phyloP scores from a whole-genome alignment of 1,140 invertebrate genomes.

The Cydia splendana region DNA sequence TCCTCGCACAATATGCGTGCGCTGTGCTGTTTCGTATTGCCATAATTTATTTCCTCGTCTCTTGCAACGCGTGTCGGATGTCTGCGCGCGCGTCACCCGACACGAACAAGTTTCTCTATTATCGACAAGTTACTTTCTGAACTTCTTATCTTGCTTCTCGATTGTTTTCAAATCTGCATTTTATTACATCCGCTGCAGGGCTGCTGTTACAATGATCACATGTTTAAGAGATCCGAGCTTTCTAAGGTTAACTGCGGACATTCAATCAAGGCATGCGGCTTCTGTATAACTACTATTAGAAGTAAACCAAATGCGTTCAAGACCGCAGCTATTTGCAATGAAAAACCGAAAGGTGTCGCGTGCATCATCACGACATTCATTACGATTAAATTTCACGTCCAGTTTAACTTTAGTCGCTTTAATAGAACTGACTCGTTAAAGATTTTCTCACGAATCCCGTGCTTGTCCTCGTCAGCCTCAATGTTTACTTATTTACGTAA shows the following conservation, averaged over 20 bases:
- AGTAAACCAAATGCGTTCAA: background rate
- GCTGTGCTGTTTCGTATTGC: conserved; percentile 43
- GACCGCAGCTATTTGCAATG: background rate
- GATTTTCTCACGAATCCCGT: conserved; percentile 14
- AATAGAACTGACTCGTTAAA: background rate
- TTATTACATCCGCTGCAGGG: background rate
- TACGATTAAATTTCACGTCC: background rate
- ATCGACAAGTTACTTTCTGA: conserved; percentile 2
- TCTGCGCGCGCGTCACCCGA: conserved; percentile 60
- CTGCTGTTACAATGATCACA: background rate
- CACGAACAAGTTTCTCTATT: conserved; percentile 55
- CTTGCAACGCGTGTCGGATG: conserved; percentile 66
- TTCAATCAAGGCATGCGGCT: conserved; percentile 44
- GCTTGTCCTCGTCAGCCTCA: conserved; percentile 3
- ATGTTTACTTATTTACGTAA: conserved; percentile 56
- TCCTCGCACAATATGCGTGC: conserved; percentile 47
- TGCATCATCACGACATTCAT: background rate
- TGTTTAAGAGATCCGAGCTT: background rate
- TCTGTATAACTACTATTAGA: conserved; percentile 33
- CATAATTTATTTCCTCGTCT: conserved; percentile 60
- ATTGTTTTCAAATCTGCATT: background rate
- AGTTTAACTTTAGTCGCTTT: background rate
- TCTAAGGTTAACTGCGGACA: conserved; percentile 21
- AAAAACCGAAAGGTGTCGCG: background rate
- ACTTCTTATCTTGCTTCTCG: background rate